Evolutionary conservation across 2,113 vertebrate species (phyloP), one percentile per base, ranked within the genome.

Genomic region (Menura novaehollandiae): DNA sequence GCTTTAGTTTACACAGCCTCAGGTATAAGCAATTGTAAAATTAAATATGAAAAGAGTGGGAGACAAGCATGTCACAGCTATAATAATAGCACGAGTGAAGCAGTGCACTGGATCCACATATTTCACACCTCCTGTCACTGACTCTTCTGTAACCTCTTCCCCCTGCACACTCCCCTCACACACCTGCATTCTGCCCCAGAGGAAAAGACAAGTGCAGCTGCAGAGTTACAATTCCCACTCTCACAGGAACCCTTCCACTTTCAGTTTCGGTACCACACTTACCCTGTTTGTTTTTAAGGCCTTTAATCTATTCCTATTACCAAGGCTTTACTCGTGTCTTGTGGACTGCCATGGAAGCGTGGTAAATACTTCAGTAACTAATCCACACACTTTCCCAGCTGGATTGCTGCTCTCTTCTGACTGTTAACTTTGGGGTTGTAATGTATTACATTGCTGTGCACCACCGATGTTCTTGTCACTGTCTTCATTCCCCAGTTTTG

Each of bases 391-490:
- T 20, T 56, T 33, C 52, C 63, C 64, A 93, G 43, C 64, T 52
- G 47, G 43, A 78, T 6, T 75, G 72, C 39, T 68, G 79, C 62
- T 82, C 60, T 19, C 43, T 71, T 37, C 74, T 37, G 18, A 35
- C 55, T 85, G 21, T 11, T 24, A 33, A 4, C 13, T 55, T 35
- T 1, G 27, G 23, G 41, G 28, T 21, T 79, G 44, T n/a, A 49
- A 44, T 28, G 12, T 2, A 0, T 6, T 15, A 33, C 32, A 5
- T 1, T 33, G 41, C 27, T 30, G 28, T 6, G 39, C 59, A 30
- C 28, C 63, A 32, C 14, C 6, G 21, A 59, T 39, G 24, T 8
- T 35, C 77, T 5, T 35, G 35, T 32, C 26, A 11, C 9, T 41
- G 22, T 52, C 43, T 59, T 33, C 28, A 35, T 26, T 37, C 49